Evolutionary conservation across 2,113 vertebrate genomes (phyloP), one percentile per base, ranked within the genome.

Genomic region (Atrichornis clamosus): DNA sequence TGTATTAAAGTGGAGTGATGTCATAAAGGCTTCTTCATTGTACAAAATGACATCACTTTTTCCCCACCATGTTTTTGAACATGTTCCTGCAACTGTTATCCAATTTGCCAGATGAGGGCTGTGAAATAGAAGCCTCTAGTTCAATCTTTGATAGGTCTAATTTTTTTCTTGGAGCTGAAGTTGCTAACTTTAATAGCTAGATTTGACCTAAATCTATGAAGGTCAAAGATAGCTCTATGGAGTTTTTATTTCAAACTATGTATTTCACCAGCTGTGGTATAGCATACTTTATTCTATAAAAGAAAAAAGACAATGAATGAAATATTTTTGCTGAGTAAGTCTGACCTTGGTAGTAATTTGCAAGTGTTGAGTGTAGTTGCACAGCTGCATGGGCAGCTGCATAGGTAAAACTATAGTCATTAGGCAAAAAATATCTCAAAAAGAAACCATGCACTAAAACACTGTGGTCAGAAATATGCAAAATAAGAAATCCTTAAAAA

Each of bases 141-240:
- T 93, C 60, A 85, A 52, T 47, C 89, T 91, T 92, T 95, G 55
- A 74, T n/a, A 83, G 56, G 35, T 72, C 20, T 44, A 56, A 26
- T 3, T 55, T 63, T 64, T 84, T 92, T 58, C 13, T 41, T 74
- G 49, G 65, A 62, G 35, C 72, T 67, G 47, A 77, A 52, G 64
- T 62, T 88, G 50, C 15, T 84, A 74, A 50, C 47, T 84, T 93
- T 84, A 62, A 44, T 33, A 65, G 53, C 60, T 67, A 67, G 37
- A 18, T 69, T 89, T 96, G 87, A 94, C 52, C 67, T 94, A 77
- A 69, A 60, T 85, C 50, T 72, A 10, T 92, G 74, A 93, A 92
- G 70, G 90, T 94, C 87, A 89, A 60, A 78, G 44, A 56, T 3
- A 92, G 52, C 28, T 65, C 60, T 91, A 77, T 53, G 28, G 10